These are phyloP conservation scores for Scomber scombrus DNA, from an alignment of 2,113 vertebrate species.

Conservation along the genomic window DNA sequence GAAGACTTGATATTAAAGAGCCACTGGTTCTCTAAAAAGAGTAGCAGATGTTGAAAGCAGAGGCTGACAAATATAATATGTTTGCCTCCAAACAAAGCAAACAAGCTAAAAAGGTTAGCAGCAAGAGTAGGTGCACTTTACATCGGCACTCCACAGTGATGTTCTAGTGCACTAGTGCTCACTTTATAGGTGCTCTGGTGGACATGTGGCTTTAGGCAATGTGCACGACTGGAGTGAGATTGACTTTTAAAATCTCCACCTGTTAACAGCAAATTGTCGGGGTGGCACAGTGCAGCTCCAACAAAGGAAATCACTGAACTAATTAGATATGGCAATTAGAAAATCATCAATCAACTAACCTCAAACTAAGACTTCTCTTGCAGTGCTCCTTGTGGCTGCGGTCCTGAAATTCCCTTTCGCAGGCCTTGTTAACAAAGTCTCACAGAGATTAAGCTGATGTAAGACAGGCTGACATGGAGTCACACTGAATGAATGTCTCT, in stretches of 20 bases:
- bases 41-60: background rate
- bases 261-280: conserved; percentile 2
- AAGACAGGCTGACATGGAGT: too few relatives aligned
- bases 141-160: background rate
- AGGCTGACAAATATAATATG: background rate
- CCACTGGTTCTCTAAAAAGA: background rate
- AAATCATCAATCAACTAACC: background rate
- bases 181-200: background rate
- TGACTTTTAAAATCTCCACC: conserved; percentile 1
- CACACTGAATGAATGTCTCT: too few relatives aligned
- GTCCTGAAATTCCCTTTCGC: background rate
- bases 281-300: background rate
- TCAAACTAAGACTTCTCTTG: background rate
- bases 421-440: background rate
- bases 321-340: conserved; percentile 14
- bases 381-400: background rate
- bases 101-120: background rate
- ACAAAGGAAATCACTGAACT: background rate
- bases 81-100: background rate
- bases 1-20: too few relatives aligned
- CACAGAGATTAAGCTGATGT: background rate
- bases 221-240: background rate
- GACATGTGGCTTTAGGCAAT: background rate
- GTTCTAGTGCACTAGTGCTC: background rate
- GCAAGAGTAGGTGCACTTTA: background rate